These are phyloP conservation scores for Pogona vitticeps DNA, from an alignment of 2,113 vertebrate species.

Conservation along the genomic window DNA sequence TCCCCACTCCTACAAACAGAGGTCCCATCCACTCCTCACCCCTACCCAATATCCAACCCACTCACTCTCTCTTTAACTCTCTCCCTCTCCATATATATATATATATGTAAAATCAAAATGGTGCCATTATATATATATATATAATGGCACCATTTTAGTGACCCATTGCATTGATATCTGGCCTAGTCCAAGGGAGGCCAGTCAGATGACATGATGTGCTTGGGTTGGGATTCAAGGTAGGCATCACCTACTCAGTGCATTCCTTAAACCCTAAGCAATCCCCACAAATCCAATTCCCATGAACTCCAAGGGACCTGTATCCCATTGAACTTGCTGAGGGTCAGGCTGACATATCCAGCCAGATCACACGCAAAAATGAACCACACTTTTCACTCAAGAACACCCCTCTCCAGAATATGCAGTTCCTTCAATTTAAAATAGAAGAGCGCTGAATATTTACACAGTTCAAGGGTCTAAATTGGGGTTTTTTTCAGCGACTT, in stretches of 20 bases:
- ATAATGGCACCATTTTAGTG: neutral
- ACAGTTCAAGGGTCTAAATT: neutral
- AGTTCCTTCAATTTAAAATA: neutral
- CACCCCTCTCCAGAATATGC: neutral
- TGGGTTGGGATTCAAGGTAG: too few relatives aligned
- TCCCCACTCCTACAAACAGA: neutral
- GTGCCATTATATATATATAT: neutral
- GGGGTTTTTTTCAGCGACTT: neutral
- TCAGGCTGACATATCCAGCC: neutral
- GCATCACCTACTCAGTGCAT: neutral
- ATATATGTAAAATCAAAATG: too few relatives aligned
- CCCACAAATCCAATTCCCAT: neutral
- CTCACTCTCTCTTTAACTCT: too few relatives aligned
- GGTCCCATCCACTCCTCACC: neutral
- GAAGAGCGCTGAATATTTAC: neutral
- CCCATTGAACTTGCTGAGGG: too few relatives aligned
- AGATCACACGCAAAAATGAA: neutral
- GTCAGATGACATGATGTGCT: neutral
- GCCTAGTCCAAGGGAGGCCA: neutral
- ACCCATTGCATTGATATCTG: neutral
- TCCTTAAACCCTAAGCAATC: neutral
- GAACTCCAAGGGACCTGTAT: neutral
- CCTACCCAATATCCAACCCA: neutral
- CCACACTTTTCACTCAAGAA: too few relatives aligned
- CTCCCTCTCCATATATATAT: too few relatives aligned